Evolutionary conservation across 2,797 vertebrate species (phyloP).

Genomic region (Podarcis siculus): DNA sequence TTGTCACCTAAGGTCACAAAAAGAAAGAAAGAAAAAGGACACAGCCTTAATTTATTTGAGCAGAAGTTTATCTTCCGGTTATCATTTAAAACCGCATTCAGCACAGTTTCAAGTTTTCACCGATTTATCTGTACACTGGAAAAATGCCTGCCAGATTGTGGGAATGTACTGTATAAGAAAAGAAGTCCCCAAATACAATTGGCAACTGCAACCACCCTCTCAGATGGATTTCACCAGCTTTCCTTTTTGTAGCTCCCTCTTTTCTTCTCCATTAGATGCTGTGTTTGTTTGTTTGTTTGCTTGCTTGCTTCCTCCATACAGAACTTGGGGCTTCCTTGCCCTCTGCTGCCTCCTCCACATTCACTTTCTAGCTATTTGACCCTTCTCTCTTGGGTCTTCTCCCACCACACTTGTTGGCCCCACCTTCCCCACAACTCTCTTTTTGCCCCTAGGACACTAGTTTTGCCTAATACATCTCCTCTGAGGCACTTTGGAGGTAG

Average conservation of each 20-base stretch:
- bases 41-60: background rate
- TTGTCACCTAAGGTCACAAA: background rate
- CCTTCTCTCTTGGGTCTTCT: background rate
- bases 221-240: background rate
- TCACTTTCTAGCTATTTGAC: background rate
- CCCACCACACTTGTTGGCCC: background rate
- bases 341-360: background rate
- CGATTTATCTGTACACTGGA: background rate
- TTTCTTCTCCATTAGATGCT: background rate
- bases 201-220: background rate
- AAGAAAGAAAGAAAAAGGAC: background rate
- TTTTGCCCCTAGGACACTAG: background rate
- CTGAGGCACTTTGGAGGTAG: background rate
- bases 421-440: too few relatives aligned
- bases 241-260: background rate
- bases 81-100: background rate
- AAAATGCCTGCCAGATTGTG: background rate
- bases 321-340: background rate
- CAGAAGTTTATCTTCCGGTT: background rate
- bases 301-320: too few relatives aligned
- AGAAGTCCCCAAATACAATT: background rate
- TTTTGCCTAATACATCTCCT: background rate
- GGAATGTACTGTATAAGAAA: background rate
- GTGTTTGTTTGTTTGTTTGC: background rate
- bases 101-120: background rate